phyloP scores from a whole-genome alignment of 2,113 vertebrate species.

The Phrynocephalus versicolor region DNA sequence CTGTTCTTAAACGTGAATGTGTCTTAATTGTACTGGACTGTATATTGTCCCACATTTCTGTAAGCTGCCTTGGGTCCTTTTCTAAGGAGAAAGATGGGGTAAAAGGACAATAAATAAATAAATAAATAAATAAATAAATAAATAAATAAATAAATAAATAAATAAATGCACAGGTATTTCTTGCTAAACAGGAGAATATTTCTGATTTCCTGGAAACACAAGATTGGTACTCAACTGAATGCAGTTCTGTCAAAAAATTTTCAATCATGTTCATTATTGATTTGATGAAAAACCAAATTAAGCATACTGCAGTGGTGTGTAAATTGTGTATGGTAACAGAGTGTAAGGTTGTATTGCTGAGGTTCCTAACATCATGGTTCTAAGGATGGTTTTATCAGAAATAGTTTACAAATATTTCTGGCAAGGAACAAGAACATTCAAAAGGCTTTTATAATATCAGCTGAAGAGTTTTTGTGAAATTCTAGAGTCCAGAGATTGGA shows the following conservation, averaged over 20 bases:
- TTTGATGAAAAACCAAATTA: slow-evolving; percentile 80
- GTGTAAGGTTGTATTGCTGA: slow-evolving; percentile 66
- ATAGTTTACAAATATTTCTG: slow-evolving; percentile 18
- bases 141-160: no score
- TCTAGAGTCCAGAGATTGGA: not conserved
- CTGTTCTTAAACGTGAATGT: no score
- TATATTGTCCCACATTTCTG: no score
- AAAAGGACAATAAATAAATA: no score
- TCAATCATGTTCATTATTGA: slow-evolving; percentile 78
- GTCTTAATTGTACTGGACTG: no score
- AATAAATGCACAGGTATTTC: slow-evolving; percentile 74
- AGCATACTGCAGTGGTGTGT: slow-evolving; percentile 72
- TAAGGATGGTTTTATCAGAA: slow-evolving; percentile 28
- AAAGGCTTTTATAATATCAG: not conserved
- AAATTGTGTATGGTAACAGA: slow-evolving; percentile 68
- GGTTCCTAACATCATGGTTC: slow-evolving; percentile 43
- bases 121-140: no score
- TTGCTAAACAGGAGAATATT: slow-evolving; percentile 44
- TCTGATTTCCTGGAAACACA: slow-evolving; percentile 62
- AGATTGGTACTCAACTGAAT: slow-evolving; percentile 58
- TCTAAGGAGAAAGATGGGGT: no score
- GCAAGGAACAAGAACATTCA: slow-evolving; percentile 6
- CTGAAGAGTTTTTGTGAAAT: not conserved
- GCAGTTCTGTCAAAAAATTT: slow-evolving; percentile 78
- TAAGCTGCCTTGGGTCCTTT: no score